Evolutionary conservation across 2,888 invertebrate genomes (phyloP).

Genomic region (Cyaniris semiargus): DNA sequence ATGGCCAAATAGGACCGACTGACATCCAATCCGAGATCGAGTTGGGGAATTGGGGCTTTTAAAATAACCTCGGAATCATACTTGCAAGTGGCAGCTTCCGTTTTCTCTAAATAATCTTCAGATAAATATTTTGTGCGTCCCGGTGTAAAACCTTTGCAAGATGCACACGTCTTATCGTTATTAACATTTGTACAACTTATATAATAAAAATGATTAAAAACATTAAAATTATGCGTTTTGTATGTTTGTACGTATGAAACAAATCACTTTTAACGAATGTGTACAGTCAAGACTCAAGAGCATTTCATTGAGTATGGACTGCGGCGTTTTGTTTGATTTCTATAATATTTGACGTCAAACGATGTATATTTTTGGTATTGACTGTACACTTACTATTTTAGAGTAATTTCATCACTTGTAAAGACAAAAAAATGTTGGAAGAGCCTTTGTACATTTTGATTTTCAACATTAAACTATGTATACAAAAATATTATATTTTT

Average conservation of each 20-base stretch:
- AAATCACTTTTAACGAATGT: background rate
- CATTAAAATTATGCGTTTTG: conserved; percentile 6
- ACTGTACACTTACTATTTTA: conserved; percentile 3
- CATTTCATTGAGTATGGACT: background rate
- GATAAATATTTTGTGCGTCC: conserved; percentile 27
- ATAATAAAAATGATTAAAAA: conserved; percentile 17
- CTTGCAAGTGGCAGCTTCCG: background rate
- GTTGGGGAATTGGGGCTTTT: background rate
- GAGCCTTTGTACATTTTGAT: conserved; percentile 33
- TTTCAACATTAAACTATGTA: conserved; percentile 21
- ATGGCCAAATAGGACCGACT: no score
- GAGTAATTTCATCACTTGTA: conserved; percentile 1
- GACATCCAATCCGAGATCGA: background rate
- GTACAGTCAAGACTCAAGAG: background rate
- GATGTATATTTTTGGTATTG: background rate
- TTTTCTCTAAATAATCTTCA: conserved; percentile 12
- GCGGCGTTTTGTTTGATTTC: background rate
- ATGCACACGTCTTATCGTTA: conserved; percentile 5
- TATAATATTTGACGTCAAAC: background rate
- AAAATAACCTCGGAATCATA: background rate
- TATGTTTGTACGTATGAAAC: background rate
- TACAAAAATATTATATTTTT: conserved; percentile 27
- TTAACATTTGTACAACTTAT: conserved; percentile 31
- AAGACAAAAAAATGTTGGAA: conserved; percentile 33
- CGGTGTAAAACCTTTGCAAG: background rate